These are phyloP conservation scores for Tangara arthus DNA, from an alignment of 2,797 vertebrate genomes.

Conservation along the genomic window DNA sequence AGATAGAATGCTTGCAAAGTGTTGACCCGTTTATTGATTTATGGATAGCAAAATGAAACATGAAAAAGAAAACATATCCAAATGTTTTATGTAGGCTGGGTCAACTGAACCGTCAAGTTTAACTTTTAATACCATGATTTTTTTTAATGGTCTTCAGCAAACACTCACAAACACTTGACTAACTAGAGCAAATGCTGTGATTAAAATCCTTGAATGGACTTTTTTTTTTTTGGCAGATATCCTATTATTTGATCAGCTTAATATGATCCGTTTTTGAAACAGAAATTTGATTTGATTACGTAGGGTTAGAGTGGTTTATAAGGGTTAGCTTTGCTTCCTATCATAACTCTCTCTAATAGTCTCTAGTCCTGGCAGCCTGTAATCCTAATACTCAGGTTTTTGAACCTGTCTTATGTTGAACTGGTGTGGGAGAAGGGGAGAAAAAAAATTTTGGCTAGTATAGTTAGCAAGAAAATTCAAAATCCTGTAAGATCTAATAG, in stretches of 20 bases:
- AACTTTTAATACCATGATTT: not conserved
- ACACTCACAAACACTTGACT: not conserved
- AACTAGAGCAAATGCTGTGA: not conserved
- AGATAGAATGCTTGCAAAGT: not conserved
- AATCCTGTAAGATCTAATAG: not conserved
- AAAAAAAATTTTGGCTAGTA: not conserved
- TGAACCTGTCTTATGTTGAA: not conserved
- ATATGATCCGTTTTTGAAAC: not conserved
- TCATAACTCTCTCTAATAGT: not conserved
- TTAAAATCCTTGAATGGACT: not conserved
- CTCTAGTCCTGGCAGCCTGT: not conserved
- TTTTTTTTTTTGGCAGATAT: not conserved
- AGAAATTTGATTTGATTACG: not conserved
- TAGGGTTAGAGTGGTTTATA: not conserved
- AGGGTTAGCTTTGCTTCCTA: constrained; percentile 3
- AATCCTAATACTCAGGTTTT: not conserved
- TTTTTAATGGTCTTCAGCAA: not conserved
- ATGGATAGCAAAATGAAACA: not conserved
- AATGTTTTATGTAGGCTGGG: not conserved
- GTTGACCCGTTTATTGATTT: not conserved
- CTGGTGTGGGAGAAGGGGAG: not conserved
- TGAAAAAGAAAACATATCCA: not conserved
- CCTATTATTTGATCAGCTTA: not conserved
- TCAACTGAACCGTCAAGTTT: not conserved
- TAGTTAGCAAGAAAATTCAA: not conserved